Conservation (phyloP, 2,113 vertebrate species). For the Lepisosteus osseus region DNA sequence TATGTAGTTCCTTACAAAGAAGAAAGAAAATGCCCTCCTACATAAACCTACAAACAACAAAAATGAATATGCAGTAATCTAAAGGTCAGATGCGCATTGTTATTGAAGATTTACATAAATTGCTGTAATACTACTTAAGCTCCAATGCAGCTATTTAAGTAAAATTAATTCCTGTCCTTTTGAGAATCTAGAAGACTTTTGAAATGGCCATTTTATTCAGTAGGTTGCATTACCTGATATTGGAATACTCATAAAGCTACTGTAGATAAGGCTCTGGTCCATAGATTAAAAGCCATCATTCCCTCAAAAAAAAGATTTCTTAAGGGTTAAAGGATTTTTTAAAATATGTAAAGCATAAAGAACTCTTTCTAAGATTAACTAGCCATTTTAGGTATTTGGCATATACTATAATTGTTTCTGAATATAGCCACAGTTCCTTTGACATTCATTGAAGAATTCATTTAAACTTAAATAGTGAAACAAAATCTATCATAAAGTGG, state of each 20-base stretch:
- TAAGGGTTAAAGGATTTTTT: conserved; percentile 9
- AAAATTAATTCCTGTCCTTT: too few relatives aligned
- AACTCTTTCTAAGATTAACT: too few relatives aligned
- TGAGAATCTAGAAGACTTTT: too few relatives aligned
- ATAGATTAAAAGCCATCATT: conserved; percentile 1
- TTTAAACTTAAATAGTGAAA: background rate
- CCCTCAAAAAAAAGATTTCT: conserved; percentile 1
- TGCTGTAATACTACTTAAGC: too few relatives aligned
- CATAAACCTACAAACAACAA: too few relatives aligned
- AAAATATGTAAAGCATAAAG: background rate
- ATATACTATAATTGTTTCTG: background rate
- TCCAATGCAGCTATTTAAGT: too few relatives aligned
- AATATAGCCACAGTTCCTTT: background rate
- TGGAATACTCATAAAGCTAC: background rate
- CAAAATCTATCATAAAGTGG: too few relatives aligned
- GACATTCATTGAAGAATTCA: background rate
- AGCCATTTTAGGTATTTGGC: background rate
- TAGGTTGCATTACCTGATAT: background rate
- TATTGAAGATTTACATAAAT: too few relatives aligned
- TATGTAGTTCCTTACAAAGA: too few relatives aligned
- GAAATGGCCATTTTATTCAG: conserved; percentile 1
- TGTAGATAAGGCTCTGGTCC: background rate
- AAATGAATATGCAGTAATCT: too few relatives aligned
- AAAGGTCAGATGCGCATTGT: too few relatives aligned
- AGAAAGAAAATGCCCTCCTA: too few relatives aligned